Base-by-base conservation (phyloP, 2,888 invertebrate species). In the Scaptomyza parva region DNA sequence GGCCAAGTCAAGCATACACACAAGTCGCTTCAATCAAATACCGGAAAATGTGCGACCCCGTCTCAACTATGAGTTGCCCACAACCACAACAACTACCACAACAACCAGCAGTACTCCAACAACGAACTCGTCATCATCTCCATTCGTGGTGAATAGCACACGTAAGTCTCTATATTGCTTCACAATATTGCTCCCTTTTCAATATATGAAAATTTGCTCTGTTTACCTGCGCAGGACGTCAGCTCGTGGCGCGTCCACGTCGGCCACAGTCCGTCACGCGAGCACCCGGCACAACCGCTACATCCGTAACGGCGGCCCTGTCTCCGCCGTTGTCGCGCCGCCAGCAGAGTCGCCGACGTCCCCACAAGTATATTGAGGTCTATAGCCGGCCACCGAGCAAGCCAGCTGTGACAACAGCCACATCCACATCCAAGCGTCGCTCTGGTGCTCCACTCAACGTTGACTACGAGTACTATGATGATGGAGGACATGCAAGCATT, bases 401-500 rank as follows among this genome's bases (percentile, higher is more conserved):
- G 14, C 51, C 63, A 0, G 65, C 47, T 11, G 22, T 63, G 7
- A 20, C 61, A 18, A 50, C 75, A 1, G 52, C 73, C 39, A 70
- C 76, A 3, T 22, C 75, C 9, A 45, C 43, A 3, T 64, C 67
- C 24, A 61, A 59, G 18, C 62, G 39, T 12, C 58, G 45, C 20
- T 44, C 55, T 6, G 47, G 37, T 9, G 44, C 6, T 17, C 44
- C 6, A 28, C 35, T 5, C n/a, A n/a, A n/a, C n/a, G n/a, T n/a
- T 41, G 94, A 94, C 83, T 95, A 95, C 80, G 95, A 96, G 78
- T 94, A 95, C 77, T 95, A 95, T 78, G 95, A 96, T 74, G 95
- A 95, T 64, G 93, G 93, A 18, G 93, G 93, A 18, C 93, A 94
- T 84, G 89, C 93, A 88, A 90, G 93, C 86, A 91, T 93, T 63